phyloP scores from a whole-genome alignment of 2,888 invertebrate species.

The Noctua comes region DNA sequence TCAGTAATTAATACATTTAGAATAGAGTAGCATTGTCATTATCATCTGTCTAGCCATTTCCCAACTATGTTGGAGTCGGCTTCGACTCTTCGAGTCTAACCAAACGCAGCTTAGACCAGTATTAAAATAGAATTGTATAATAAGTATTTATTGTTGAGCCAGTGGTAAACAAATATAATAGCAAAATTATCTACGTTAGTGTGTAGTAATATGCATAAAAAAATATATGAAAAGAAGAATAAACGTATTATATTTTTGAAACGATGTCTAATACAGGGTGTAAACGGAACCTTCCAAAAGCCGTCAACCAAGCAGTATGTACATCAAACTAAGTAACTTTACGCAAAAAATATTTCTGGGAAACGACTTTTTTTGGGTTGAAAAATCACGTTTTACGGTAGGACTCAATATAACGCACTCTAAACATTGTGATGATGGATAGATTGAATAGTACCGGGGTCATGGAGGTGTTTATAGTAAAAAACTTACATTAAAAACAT shows the following conservation, averaged over 20 bases:
- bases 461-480: too few species aligned
- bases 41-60: background rate
- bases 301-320: too few species aligned
- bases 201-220: background rate
- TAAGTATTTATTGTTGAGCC: slow-evolving; percentile 1
- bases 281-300: background rate
- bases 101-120: background rate
- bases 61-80: background rate
- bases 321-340: too few species aligned
- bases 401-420: too few species aligned
- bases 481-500: too few species aligned
- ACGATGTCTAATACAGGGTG: too few species aligned
- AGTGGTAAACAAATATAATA: background rate
- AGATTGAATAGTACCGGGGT: too few species aligned
- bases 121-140: background rate
- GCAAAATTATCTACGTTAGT: background rate
- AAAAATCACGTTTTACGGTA: too few species aligned
- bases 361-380: too few species aligned
- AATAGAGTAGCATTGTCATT: background rate
- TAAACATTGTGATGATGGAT: too few species aligned
- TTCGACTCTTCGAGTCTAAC: background rate
- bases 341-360: too few species aligned
- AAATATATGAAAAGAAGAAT: background rate
- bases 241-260: background rate
- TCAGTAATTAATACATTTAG: slow-evolving; percentile 27